Base-by-base conservation (phyloP, 2,113 vertebrate species). In the Bos taurus region DNA sequence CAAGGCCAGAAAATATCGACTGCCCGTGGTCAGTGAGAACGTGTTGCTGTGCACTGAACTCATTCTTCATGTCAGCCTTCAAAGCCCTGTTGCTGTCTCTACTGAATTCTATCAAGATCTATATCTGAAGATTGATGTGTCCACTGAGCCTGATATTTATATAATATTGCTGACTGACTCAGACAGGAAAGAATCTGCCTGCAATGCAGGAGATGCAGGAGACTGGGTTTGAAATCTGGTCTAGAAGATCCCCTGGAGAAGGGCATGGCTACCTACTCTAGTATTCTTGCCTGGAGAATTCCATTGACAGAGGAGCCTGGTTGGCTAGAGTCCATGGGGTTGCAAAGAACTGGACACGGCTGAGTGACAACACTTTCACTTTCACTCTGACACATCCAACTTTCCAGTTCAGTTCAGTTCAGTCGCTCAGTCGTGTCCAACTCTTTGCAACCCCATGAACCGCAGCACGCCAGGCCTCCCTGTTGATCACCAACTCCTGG, bases 21-120 rank as follows among this genome's bases (percentile, higher is more conserved):
- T 13, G 23, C 92, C 91, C 71, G 46, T 95, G 88, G 54, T 95
- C 78, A 25, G 86, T 85, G 26, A 96, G 74, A 98, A 90, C 9
- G 30, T n/a, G 33, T 83, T 82, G 40, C 26, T 56, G 64, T n/a
- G 28, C 26, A 23, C 80, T 86, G 92, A 54, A 14, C 25, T 80
- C 33, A 57, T 86, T 50, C 30, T 91, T 97, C 59, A 19, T 23
- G 17, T 83, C 84, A 88, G 59, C 25, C 52, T 83, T 90, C 60
- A 43, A 14, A 77, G 16, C n/a, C 57, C 43, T 21, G n/a, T 1
- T 92, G 36, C 52, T 50, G 7, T 56, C 52, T 56, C 81, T 56
- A 26, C n/a, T 40, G 13, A 83, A 56, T 96, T 84, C n/a, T 60
- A 28, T 90, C n/a, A 15, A 36, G 67, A 16, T 60, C 77, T 40